Evolutionary conservation across 2,888 invertebrate genomes (phyloP).

Genomic region (Xestoiulus laeticollis): DNA sequence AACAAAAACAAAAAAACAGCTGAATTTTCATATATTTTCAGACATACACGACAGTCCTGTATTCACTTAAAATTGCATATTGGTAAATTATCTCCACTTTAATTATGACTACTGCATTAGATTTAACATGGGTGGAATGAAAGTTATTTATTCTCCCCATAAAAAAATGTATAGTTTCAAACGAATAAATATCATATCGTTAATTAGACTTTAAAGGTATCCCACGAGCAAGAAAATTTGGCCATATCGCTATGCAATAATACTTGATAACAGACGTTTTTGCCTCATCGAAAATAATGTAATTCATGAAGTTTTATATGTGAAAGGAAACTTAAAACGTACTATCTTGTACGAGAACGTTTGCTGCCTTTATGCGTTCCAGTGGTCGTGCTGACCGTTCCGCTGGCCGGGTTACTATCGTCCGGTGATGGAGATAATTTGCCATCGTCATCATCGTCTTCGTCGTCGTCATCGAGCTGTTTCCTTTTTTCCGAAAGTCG

Average conservation of each 20-base stretch:
- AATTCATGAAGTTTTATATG: background rate
- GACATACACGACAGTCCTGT: constrained; percentile 31
- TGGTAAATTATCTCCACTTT: background rate
- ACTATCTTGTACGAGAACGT: constrained; percentile 74
- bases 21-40: constrained; percentile 20
- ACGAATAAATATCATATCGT: background rate
- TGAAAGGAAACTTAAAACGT: constrained; percentile 55
- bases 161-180: background rate
- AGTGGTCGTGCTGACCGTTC: constrained; percentile 65
- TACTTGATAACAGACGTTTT: constrained; percentile 3
- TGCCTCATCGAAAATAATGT: background rate
- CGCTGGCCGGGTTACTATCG: constrained; percentile 42
- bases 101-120: background rate
- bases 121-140: constrained; percentile 17
- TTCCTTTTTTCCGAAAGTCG: constrained; percentile 55
- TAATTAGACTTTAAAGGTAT: background rate
- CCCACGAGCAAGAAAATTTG: background rate
- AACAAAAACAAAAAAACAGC: background rate
- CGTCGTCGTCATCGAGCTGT: constrained; percentile 53
- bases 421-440: constrained; percentile 47
- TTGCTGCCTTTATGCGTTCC: constrained; percentile 71
- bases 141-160: background rate
- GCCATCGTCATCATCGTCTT: constrained; percentile 51
- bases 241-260: background rate
- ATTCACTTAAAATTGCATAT: constrained; percentile 45